Conservation (phyloP, 2,113 vertebrate genomes). For the Mesoclemmys tuberculata region DNA sequence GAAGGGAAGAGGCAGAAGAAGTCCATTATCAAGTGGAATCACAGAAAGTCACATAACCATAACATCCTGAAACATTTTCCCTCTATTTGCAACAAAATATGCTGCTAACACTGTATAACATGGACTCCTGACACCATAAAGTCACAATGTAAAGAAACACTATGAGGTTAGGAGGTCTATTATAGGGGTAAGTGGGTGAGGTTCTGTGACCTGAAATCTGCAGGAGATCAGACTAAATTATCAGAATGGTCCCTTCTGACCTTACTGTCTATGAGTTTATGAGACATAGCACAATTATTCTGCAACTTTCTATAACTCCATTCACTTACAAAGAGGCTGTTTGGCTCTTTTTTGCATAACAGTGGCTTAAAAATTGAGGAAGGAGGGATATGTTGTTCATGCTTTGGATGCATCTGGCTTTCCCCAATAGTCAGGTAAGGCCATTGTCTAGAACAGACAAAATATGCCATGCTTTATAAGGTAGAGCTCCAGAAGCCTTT, state of each 20-base stretch:
- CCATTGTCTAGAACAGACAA: neutral
- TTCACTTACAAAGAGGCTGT: neutral
- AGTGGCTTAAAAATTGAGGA: neutral
- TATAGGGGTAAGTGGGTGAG: too few species aligned
- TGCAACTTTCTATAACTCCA: neutral
- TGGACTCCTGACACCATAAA: neutral
- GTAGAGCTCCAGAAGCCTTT: neutral
- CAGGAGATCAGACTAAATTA: too few species aligned
- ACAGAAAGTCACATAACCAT: neutral
- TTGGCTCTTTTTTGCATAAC: neutral
- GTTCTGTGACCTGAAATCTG: too few species aligned
- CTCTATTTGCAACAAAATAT: neutral
- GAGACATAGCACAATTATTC: neutral
- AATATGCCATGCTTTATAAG: rapidly evolving
- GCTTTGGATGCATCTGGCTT: neutral
- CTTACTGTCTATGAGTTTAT: too few species aligned
- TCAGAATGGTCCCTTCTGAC: too few species aligned
- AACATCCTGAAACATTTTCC: neutral
- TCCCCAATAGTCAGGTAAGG: neutral
- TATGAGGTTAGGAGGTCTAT: neutral
- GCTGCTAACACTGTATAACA: neutral
- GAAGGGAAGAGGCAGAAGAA: neutral
- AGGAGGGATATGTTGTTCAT: neutral
- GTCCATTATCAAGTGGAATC: neutral
- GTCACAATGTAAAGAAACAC: neutral